These are phyloP conservation scores for Platygyra sinensis DNA, from an alignment of 64 coral and sea anemone genomes.

Conservation along the genomic window DNA sequence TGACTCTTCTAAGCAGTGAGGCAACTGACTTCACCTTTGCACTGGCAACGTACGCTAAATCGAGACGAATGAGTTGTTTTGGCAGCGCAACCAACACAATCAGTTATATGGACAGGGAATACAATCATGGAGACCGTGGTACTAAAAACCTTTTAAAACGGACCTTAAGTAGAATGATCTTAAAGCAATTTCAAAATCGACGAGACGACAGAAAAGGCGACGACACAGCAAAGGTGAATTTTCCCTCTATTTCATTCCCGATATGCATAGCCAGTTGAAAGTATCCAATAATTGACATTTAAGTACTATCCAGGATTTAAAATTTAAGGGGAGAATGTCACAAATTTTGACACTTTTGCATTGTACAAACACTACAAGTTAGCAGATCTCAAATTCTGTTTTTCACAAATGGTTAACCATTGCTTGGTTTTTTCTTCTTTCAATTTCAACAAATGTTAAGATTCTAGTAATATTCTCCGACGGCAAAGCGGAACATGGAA, in stretches of 20 bases:
- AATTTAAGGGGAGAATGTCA: no score
- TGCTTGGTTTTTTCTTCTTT: background rate
- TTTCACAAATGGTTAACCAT: background rate
- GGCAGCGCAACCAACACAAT: background rate
- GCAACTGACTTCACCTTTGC: constrained; percentile 1
- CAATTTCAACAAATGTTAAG: background rate
- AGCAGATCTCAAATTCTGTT: background rate
- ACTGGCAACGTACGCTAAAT: background rate
- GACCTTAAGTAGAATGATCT: background rate
- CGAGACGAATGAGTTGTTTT: background rate
- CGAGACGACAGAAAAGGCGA: background rate
- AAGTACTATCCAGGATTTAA: no score
- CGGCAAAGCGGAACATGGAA: background rate
- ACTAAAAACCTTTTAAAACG: background rate
- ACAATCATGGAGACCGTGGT: background rate
- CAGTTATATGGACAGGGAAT: background rate
- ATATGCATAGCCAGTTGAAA: no score
- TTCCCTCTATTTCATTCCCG: no score
- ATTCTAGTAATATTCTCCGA: constrained; percentile 39
- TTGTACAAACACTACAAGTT: no score
- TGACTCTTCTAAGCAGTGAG: background rate
- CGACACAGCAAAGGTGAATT: background rate
- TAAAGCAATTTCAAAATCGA: background rate
- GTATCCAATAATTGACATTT: no score
- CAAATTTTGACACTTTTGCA: no score